Conservation (phyloP, 2,888 invertebrate species). For the Scrobipalpa costella region DNA sequence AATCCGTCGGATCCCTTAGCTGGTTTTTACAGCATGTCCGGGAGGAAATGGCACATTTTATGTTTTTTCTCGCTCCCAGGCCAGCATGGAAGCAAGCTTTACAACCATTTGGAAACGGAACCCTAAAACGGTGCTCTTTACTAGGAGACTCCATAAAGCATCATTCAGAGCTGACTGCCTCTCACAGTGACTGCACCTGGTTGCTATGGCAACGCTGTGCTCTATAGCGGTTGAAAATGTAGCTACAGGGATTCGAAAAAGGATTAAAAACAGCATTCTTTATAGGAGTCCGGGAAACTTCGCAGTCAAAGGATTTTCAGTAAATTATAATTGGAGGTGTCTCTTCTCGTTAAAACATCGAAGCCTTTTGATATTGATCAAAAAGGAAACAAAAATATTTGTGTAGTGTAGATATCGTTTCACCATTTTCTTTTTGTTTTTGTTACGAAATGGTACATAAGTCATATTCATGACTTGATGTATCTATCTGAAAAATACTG, state of each 20-base stretch:
- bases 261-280: slow-evolving; percentile 5
- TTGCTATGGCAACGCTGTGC: slow-evolving; percentile 25
- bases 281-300: neutral
- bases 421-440: too few relatives aligned
- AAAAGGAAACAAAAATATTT: neutral
- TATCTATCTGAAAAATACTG: too few relatives aligned
- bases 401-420: too few relatives aligned
- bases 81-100: too few relatives aligned
- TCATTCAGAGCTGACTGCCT: slow-evolving; percentile 17
- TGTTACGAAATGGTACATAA: too few relatives aligned
- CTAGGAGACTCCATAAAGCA: slow-evolving; percentile 7
- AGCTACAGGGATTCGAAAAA: slow-evolving; percentile 1
- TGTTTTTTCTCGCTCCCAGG: too few relatives aligned
- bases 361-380: neutral
- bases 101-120: neutral
- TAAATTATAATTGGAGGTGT: neutral
- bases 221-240: slow-evolving; percentile 1
- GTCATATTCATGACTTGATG: too few relatives aligned
- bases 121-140: neutral
- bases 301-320: neutral
- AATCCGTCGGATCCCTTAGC: too few relatives aligned
- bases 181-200: slow-evolving; percentile 27
- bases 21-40: too few relatives aligned
- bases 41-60: too few relatives aligned
- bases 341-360: neutral